Evolutionary conservation across 2,888 invertebrate species (phyloP).

Genomic region (Clivina fossor): DNA sequence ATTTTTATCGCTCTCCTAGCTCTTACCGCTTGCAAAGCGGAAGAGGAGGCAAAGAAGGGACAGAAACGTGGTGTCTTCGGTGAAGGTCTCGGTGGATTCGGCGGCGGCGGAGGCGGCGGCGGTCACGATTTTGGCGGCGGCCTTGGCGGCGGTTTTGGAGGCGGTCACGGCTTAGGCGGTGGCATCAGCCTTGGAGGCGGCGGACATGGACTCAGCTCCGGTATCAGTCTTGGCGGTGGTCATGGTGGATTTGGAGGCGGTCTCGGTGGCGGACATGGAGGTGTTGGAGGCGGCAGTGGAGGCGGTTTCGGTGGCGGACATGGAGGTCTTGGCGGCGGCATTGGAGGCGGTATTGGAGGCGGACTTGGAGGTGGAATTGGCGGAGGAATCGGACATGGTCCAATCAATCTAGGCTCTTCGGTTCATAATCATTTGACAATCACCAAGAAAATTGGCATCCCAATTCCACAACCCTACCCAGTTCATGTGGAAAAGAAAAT

Average conservation of each 20-base stretch:
- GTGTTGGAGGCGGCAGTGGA: conserved; percentile 35
- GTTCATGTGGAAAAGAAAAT: conserved; percentile 57
- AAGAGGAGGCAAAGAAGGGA: conserved; percentile 49
- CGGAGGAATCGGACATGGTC: conserved; percentile 39
- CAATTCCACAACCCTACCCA: conserved; percentile 57
- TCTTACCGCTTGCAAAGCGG: conserved; percentile 50
- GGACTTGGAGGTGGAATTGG: conserved; percentile 37
- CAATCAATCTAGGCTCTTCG: conserved; percentile 44
- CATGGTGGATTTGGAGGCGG: conserved; percentile 21
- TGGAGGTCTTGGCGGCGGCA: conserved; percentile 40
- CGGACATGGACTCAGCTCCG: conserved; percentile 11
- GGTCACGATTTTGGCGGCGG: background rate
- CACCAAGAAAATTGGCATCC: conserved; percentile 55
- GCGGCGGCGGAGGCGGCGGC: conserved; percentile 9
- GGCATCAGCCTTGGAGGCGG: conserved; percentile 16
- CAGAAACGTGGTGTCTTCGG: conserved; percentile 44
- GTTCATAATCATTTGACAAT: conserved; percentile 50
- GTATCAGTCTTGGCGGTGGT: background rate
- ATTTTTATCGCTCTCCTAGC: conserved; percentile 53
- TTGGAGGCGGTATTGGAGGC: conserved; percentile 37
- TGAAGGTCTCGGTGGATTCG: conserved; percentile 3
- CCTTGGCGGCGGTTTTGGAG: conserved; percentile 8
- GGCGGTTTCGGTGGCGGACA: conserved; percentile 36
- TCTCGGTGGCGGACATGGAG: conserved; percentile 22
- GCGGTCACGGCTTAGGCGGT: conserved; percentile 14